These are phyloP conservation scores for Thalassoma bifasciatum DNA, from an alignment of 2,113 vertebrate genomes.

Conservation along the genomic window DNA sequence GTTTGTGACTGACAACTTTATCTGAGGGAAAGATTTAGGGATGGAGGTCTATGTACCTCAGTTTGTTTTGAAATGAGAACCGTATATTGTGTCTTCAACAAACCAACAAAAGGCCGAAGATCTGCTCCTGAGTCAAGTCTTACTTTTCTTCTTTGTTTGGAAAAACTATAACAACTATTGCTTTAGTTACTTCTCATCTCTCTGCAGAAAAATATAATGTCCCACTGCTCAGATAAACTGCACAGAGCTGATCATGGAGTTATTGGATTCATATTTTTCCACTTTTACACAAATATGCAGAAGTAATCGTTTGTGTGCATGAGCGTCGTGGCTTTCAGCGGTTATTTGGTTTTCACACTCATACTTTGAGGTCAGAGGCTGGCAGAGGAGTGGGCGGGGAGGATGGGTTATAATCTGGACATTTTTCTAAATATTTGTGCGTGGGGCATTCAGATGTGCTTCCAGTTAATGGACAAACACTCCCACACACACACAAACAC, in stretches of 20 bases:
- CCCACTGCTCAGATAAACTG: background rate
- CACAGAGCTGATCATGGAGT: background rate
- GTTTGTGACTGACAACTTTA: too few relatives aligned
- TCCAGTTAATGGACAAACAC: slow-evolving; percentile 29
- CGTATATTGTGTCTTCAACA: too few relatives aligned
- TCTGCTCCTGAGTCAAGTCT: too few relatives aligned
- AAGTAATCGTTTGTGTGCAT: slow-evolving; percentile 20
- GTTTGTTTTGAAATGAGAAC: too few relatives aligned
- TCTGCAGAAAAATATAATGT: background rate
- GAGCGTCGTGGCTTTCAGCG: background rate
- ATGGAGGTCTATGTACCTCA: too few relatives aligned
- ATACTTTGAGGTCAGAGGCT: slow-evolving; percentile 26
- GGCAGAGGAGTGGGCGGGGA: slow-evolving; percentile 27
- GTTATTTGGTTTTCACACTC: slow-evolving; percentile 12
- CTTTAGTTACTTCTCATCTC: background rate
- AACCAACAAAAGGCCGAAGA: too few relatives aligned
- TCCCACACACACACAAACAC: background rate
- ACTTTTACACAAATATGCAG: slow-evolving; percentile 26
- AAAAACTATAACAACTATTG: too few relatives aligned
- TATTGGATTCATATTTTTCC: background rate
- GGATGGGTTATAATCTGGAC: slow-evolving; percentile 26
- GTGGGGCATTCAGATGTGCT: slow-evolving; percentile 21
- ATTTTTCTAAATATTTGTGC: slow-evolving; percentile 45
- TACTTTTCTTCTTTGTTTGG: too few relatives aligned
- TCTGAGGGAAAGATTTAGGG: too few relatives aligned